These are phyloP conservation scores for Coelopa frigida DNA, from an alignment of 1,140 invertebrate species.

Conservation along the genomic window DNA sequence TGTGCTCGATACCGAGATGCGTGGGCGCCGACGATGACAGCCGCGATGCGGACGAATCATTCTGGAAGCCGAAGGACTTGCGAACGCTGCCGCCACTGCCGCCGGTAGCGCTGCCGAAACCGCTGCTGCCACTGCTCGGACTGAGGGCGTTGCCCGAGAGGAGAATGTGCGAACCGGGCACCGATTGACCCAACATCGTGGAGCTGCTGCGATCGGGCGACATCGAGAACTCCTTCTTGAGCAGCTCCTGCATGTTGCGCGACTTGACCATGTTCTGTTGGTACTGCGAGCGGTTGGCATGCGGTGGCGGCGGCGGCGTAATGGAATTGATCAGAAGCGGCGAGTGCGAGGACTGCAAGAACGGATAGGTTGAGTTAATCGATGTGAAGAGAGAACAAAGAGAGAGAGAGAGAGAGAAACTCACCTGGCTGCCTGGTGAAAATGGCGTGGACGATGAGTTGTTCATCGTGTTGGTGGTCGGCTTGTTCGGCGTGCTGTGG, in stretches of 20 bases:
- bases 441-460: constrained; percentile 32
- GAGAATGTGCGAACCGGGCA: constrained; percentile 42
- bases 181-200: constrained; percentile 51
- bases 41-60: constrained; percentile 48
- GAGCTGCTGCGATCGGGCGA: constrained; percentile 51
- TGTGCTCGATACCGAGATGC: constrained; percentile 58
- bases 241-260: constrained; percentile 43
- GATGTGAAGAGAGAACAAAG: constrained; percentile 12
- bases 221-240: constrained; percentile 52
- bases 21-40: constrained; percentile 79
- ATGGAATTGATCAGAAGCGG: constrained; percentile 25
- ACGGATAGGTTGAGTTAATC: constrained; percentile 1
- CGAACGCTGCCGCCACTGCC: constrained; percentile 26
- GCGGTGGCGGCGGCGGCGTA: constrained; percentile 42
- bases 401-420: constrained; percentile 25
- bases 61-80: constrained; percentile 30
- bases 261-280: constrained; percentile 46
- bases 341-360: constrained; percentile 31
- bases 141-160: constrained; percentile 22
- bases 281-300: constrained; percentile 54
- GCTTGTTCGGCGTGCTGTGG: constrained; percentile 44
- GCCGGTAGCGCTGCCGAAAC: constrained; percentile 28
- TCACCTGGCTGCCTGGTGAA: constrained; percentile 47
- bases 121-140: constrained; percentile 35
- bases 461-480: too few species aligned